Evolutionary conservation across 2,888 invertebrate genomes (phyloP), one percentile per base, ranked within the genome.

Genomic region (Heliconius erato): DNA sequence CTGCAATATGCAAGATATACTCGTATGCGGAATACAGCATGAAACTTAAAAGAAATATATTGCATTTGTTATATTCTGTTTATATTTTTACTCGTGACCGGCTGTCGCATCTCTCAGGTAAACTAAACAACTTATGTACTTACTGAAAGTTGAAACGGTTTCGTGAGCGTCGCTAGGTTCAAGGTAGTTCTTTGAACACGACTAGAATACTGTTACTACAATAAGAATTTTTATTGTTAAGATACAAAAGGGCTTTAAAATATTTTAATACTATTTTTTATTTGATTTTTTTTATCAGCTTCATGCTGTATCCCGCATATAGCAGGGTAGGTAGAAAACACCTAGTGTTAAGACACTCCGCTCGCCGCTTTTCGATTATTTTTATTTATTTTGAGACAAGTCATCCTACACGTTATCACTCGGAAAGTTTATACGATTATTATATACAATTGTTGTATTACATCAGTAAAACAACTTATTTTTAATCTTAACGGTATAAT

Each of bases 171-270:
- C 35, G 35, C 76, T 6, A 16, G 63, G 76, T 76, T 76, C 63
- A 76, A 76, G 76, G 63, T 35, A 76, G 76, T 76, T 26, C 76
- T 76, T 63, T 76, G 85, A 82, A 83, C 74, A 83, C 49, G 72
- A 72, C 72, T 72, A 72, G 72, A 72, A 72, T 72, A 49, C 44
- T 72, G 16, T 44, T 44, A 72, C 71, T 72, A 72, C 44, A 72
- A 26, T 72, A 72, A n/a, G 26, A 44, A 26, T 44, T 72, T 72
- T 14, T 26, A 26, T 28, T 72, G 16, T 26, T 14, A 19, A 72
- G 26, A 26, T 16, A 49, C 3, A 16, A 72, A 16, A 9, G 1
- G 2, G 28, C 44, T 26, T 5, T 2, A 16, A 44, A 72, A 26
- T 44, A 26, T 44, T 44, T 12, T 2, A 3, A n/a, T 71, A 14